phyloP scores from a whole-genome alignment of 2,113 vertebrate species.

The Gasterosteus aculeatus region DNA sequence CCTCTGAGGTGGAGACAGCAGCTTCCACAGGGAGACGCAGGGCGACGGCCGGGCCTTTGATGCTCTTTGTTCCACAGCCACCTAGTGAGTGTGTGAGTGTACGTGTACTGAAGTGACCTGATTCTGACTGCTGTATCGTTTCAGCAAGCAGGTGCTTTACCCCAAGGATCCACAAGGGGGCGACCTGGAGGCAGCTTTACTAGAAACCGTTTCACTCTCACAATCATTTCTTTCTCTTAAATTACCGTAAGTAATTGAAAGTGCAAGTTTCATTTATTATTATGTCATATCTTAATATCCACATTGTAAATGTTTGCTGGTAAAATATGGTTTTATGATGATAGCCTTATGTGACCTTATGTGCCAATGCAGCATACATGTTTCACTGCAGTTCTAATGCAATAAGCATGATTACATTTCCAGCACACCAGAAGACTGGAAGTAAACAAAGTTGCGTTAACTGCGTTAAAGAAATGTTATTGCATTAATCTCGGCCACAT shows the following conservation, averaged over 20 bases:
- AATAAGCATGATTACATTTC: too few relatives aligned
- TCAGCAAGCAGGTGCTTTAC: slow-evolving; percentile 21
- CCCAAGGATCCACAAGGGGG: slow-evolving; percentile 62
- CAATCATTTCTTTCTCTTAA: too few relatives aligned
- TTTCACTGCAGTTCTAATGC: too few relatives aligned
- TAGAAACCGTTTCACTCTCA: not conserved
- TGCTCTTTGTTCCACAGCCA: slow-evolving; percentile 16
- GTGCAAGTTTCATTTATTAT: not conserved
- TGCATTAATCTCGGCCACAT: too few relatives aligned
- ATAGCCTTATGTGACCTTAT: not conserved
- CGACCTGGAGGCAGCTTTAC: slow-evolving; percentile 20
- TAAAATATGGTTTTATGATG: not conserved
- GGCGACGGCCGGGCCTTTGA: slow-evolving; percentile 27
- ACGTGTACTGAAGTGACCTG: not conserved
- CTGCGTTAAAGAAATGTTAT: too few relatives aligned
- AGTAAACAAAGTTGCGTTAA: too few relatives aligned
- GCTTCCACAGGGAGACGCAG: slow-evolving; percentile 28
- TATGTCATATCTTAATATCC: not conserved
- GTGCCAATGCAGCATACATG: not conserved
- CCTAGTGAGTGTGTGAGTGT: not conserved
- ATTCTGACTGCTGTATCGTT: not conserved
- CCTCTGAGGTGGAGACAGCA: not conserved
- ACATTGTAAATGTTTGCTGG: not conserved
- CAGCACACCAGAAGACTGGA: too few relatives aligned
- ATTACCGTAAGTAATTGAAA: not conserved